Percentiles rank a stretch among this genome's conserved stretches.
phyloP scores from a whole-genome alignment of 1,140 invertebrate genomes.

The Epicauta chinensis region DNA sequence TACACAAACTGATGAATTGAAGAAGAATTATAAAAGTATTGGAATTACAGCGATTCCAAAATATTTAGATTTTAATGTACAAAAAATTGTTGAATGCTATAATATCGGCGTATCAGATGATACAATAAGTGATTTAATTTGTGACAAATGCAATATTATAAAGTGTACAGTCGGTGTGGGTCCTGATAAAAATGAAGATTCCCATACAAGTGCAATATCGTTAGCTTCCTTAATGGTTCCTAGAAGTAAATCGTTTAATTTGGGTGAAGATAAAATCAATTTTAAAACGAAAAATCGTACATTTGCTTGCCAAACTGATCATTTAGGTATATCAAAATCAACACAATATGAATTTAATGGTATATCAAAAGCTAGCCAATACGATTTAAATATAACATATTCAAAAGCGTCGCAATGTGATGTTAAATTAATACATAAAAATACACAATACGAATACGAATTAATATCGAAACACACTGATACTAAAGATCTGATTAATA shows the following conservation, averaged over 20 bases:
- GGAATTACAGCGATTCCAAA: constrained; percentile 43
- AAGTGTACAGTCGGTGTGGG: constrained; percentile 45
- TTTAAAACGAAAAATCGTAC: constrained; percentile 26
- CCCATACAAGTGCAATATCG: constrained; percentile 27
- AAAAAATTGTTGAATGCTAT: constrained; percentile 40
- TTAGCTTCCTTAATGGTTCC: constrained; percentile 31
- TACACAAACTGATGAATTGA: constrained; percentile 24
- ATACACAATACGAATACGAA: constrained; percentile 30
- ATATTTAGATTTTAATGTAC: constrained; percentile 28
- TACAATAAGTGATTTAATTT: constrained; percentile 43
- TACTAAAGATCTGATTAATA: constrained; percentile 31
- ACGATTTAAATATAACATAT: constrained; percentile 23
- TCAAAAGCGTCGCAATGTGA: constrained; percentile 41
- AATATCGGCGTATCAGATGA: constrained; percentile 46
- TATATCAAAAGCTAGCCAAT: constrained; percentile 27
- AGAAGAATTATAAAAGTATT: constrained; percentile 32
- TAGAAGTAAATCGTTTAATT: constrained; percentile 40
- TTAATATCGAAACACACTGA: constrained; percentile 31
- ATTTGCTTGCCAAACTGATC: constrained; percentile 30
- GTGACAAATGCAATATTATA: constrained; percentile 46
- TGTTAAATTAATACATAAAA: constrained; percentile 30
- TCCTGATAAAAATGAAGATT: constrained; percentile 33
- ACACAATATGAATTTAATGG: constrained; percentile 29
- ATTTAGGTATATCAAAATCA: constrained; percentile 6
- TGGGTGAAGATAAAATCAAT: constrained; percentile 36